Percentiles rank a stretch among this genome's conserved stretches.
phyloP scores from a whole-genome alignment of 2,888 invertebrate genomes.

The Pinctada fucata region DNA sequence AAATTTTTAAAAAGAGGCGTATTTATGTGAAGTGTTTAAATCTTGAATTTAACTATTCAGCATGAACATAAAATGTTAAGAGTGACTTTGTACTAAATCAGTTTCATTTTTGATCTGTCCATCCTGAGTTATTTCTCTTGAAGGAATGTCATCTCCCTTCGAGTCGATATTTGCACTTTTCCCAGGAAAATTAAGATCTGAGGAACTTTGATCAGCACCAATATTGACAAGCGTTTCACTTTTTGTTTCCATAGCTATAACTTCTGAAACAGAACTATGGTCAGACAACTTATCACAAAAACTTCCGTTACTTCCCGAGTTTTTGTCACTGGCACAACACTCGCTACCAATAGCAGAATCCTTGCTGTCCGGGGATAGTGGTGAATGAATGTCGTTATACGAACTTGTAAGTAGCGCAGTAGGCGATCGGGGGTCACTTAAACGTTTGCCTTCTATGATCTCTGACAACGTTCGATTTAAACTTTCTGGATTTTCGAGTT shows the following conservation, averaged over 20 bases:
- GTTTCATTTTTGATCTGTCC: too few species aligned
- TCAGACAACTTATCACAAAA: background rate
- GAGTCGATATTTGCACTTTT: conserved; percentile 7
- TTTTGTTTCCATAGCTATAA: background rate
- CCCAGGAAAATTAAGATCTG: background rate
- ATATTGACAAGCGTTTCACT: background rate
- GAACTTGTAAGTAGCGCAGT: background rate
- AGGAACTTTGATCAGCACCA: background rate
- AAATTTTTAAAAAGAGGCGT: too few species aligned
- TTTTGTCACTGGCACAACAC: background rate
- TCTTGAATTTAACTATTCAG: background rate
- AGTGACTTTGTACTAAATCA: too few species aligned
- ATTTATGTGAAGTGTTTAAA: too few species aligned
- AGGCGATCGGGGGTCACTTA: conserved; percentile 14
- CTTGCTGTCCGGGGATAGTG: background rate
- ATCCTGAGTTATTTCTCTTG: conserved; percentile 14
- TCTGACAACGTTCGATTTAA: conserved; percentile 68
- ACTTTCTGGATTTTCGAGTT: conserved; percentile 67
- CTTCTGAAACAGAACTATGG: background rate
- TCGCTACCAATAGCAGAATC: background rate
- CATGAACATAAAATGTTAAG: background rate
- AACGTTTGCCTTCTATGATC: conserved; percentile 66
- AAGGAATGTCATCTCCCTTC: background rate
- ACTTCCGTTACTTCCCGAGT: background rate
- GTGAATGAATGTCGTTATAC: background rate